Evolutionary conservation across 2,888 invertebrate species (phyloP).

Genomic region (Chirona hameri): DNA sequence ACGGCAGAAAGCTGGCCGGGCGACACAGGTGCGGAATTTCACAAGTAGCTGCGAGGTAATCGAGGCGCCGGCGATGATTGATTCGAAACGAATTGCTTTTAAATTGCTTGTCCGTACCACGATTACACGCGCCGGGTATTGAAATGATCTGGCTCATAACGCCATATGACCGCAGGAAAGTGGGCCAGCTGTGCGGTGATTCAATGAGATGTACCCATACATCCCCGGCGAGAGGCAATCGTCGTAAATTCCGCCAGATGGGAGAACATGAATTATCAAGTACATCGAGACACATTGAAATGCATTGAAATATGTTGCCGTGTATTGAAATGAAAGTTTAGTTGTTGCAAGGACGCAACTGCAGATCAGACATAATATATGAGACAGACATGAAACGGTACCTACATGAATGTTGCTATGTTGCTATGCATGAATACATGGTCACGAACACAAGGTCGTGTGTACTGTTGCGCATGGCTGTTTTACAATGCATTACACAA

Average conservation of each 20-base stretch:
- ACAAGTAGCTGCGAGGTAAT: background rate
- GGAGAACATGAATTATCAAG: no score
- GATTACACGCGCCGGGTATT: background rate
- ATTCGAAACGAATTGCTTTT: background rate
- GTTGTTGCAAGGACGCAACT: no score
- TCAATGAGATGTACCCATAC: background rate
- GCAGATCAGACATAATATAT: no score
- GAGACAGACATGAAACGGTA: no score
- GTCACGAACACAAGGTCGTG: no score
- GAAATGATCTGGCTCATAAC: background rate
- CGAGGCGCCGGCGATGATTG: background rate
- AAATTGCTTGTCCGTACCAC: background rate
- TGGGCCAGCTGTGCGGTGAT: background rate
- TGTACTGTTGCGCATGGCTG: no score
- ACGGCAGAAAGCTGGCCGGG: background rate
- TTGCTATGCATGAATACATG: no score
- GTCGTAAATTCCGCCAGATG: background rate
- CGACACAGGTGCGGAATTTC: background rate
- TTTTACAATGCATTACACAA: no score
- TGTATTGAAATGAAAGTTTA: no score
- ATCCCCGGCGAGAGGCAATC: background rate
- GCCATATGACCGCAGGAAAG: background rate
- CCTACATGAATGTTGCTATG: no score
- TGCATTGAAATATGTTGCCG: no score
- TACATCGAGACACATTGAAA: no score